These are phyloP conservation scores for Sylvia borin DNA, from an alignment of 2,797 vertebrate genomes.

Conservation along the genomic window DNA sequence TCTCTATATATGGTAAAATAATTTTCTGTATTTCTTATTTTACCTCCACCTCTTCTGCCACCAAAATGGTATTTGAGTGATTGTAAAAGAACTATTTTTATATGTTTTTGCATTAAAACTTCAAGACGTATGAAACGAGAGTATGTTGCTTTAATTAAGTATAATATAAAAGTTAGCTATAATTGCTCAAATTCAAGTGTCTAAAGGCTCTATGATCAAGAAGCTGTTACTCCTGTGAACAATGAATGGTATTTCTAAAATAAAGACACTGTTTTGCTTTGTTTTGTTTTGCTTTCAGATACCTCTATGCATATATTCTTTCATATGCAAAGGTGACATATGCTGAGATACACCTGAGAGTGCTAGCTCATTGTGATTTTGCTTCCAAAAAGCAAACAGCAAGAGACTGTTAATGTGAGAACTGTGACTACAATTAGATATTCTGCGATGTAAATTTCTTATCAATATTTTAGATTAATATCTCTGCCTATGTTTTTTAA, in stretches of 20 bases:
- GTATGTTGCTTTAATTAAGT: not conserved
- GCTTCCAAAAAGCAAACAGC: conserved; percentile 62
- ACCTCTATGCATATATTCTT: not conserved
- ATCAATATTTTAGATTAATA: conserved; percentile 75
- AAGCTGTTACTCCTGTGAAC: not conserved
- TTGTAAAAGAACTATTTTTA: not conserved
- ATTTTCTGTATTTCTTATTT: not conserved
- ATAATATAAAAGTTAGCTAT: not conserved
- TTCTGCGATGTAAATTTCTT: conserved; percentile 67
- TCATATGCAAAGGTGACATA: conserved; percentile 18
- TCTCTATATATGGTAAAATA: not conserved
- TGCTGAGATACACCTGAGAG: conserved; percentile 31
- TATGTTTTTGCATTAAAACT: not conserved
- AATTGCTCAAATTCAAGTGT: conserved; percentile 4
- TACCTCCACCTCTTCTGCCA: not conserved
- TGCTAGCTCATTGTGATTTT: not conserved
- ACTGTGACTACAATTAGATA: conserved; percentile 66
- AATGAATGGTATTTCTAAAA: conserved; percentile 15
- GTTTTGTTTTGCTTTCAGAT: conserved; percentile 30
- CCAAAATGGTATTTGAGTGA: not conserved
- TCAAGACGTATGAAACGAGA: not conserved
- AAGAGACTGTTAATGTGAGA: conserved; percentile 20
- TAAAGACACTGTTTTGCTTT: conserved; percentile 2
- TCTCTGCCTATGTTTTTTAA: conserved; percentile 64
- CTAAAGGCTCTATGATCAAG: not conserved